These are phyloP conservation scores for Anthopleura xanthogrammica DNA, from an alignment of 92 coral and sea anemone species.

Conservation along the genomic window DNA sequence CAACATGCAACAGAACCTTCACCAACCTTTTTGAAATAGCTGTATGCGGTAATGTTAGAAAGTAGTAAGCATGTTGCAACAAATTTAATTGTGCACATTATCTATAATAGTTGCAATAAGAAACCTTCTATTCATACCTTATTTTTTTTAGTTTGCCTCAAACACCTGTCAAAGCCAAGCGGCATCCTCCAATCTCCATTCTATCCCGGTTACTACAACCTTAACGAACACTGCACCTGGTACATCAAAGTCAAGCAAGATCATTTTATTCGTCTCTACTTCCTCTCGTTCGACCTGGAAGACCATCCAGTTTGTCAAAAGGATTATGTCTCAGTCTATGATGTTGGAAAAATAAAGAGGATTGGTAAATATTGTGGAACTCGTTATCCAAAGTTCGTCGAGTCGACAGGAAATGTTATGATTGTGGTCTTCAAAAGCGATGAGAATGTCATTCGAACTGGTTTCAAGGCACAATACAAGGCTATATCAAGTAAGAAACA, in stretches of 20 bases:
- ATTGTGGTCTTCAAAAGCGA: constrained; percentile 49
- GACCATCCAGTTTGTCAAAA: constrained; percentile 56
- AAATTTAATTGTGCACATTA: too few relatives aligned
- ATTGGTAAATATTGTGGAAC: constrained; percentile 72
- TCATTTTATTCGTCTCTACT: constrained; percentile 54
- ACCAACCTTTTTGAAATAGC: too few relatives aligned
- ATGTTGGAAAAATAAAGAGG: constrained; percentile 7
- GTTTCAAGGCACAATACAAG: constrained; percentile 57
- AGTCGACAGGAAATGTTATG: constrained; percentile 59
- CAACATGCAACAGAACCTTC: too few relatives aligned
- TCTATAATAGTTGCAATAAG: background rate
- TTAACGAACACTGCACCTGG: constrained; percentile 52
- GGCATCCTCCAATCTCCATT: constrained; percentile 58
- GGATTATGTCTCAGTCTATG: constrained; percentile 53
- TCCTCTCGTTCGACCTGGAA: constrained; percentile 62
- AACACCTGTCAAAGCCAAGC: constrained; percentile 25
- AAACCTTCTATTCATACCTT: background rate
- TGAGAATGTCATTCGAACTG: constrained; percentile 39
- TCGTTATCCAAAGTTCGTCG: constrained; percentile 67
- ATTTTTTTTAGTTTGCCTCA: constrained; percentile 37
- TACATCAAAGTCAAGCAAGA: constrained; percentile 38
- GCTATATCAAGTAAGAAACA: constrained; percentile 49
- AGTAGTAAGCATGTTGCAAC: too few relatives aligned
- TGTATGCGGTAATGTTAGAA: too few relatives aligned
- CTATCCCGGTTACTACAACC: constrained; percentile 57